phyloP scores from a whole-genome alignment of 2,797 vertebrate species.

The Amblyopsis hoosieri region DNA sequence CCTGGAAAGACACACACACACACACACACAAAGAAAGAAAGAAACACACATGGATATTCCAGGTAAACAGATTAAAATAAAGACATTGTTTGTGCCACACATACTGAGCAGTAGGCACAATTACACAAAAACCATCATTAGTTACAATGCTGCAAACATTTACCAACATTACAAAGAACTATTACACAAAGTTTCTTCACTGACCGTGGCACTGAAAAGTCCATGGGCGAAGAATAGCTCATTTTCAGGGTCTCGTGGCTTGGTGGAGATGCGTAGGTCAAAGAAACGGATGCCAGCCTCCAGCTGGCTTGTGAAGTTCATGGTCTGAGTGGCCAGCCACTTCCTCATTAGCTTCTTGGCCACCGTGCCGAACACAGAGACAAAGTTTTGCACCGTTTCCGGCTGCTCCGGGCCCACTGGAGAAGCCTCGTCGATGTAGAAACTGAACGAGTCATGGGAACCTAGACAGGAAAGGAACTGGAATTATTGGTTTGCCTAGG shows the following conservation, averaged over 20 bases:
- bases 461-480: slow-evolving; percentile 76
- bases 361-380: slow-evolving; percentile 96
- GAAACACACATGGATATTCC: not conserved
- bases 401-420: slow-evolving; percentile 96
- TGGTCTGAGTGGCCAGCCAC: slow-evolving; percentile 97
- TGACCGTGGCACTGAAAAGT: slow-evolving; percentile 92
- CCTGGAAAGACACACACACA: slow-evolving; percentile 59
- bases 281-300: slow-evolving; percentile 96
- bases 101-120: not conserved
- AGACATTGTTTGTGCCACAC: not conserved
- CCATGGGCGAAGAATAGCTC: slow-evolving; percentile 97
- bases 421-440: slow-evolving; percentile 97
- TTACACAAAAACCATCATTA: too few species aligned
- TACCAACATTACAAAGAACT: not conserved
- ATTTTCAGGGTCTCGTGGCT: slow-evolving; percentile 95
- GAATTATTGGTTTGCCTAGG: not conserved
- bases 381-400: slow-evolving; percentile 97
- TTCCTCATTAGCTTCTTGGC: slow-evolving; percentile 98
- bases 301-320: slow-evolving; percentile 94
- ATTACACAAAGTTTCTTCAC: slow-evolving; percentile 8
- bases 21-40: not conserved
- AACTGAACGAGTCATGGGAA: slow-evolving; percentile 98
- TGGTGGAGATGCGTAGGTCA: slow-evolving; percentile 97
- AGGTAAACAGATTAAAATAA: slow-evolving; percentile 10
- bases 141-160: too few species aligned